Percentiles rank a stretch among this genome's conserved stretches.
Evolutionary conservation across 2,797 vertebrate genomes (phyloP).

Genomic region (Netta rufina): DNA sequence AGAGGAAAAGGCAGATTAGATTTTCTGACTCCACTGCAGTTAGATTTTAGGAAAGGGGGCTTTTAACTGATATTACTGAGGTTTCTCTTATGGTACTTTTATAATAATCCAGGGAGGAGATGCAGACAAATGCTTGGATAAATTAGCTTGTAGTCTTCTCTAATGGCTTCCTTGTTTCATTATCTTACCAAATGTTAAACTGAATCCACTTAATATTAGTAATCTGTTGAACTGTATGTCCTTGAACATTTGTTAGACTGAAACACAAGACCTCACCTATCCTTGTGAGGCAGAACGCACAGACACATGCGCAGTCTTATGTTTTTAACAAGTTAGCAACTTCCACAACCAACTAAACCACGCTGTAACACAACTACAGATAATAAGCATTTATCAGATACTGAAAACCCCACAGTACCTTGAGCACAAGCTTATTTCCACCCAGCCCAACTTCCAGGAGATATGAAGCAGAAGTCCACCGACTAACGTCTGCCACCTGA

Average conservation of each 20-base stretch:
- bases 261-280: background rate
- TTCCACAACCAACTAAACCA: background rate
- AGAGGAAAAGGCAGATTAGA: background rate
- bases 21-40: background rate
- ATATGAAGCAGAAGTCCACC: constrained; percentile 88
- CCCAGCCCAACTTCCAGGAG: constrained; percentile 89
- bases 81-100: background rate
- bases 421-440: constrained; percentile 86
- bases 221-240: background rate
- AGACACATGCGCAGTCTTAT: fast-evolving
- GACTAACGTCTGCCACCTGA: constrained; percentile 92
- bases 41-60: background rate
- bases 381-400: background rate
- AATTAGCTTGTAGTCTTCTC: background rate
- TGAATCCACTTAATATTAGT: background rate
- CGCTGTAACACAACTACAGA: background rate
- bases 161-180: background rate
- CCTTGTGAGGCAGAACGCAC: background rate
- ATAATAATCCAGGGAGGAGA: background rate
- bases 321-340: background rate
- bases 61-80: background rate
- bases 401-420: constrained; percentile 78
- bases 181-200: background rate
- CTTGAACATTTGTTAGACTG: background rate
- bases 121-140: background rate